Evolutionary conservation across 2,113 vertebrate genomes (phyloP), one percentile per base, ranked within the genome.

Genomic region (Apistogramma diplotaenia): DNA sequence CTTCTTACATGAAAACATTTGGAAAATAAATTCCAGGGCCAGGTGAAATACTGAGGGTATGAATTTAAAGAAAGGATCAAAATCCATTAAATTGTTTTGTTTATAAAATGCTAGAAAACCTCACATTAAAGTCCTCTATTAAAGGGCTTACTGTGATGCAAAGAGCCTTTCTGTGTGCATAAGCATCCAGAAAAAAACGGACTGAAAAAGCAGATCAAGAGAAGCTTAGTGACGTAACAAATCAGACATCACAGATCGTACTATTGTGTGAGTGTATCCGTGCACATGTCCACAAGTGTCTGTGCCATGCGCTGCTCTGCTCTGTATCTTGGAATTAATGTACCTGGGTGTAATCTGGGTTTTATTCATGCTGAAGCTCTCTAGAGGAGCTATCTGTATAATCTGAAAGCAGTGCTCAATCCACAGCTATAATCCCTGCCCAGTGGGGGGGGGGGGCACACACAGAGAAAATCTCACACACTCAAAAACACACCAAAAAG

Each of bases 351-450:
- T 91, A 92, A 93, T 91, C 91, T 76, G 86, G 87, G 81, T 83
- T 88, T 90, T 85, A 88, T 31, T 67, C 40, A 60, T 72, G 75
- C 62, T 84, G 29, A 79, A 82, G 85, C 82, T 88, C 57, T 71
- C 74, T 25, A 58, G 77, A 85, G 55, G 70, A 76, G 6, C 46
- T 79, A 80, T 85, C 76, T 56, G 60, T 78, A 79, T 89, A 90
- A 93, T 89, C 83, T 90, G 85, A 87, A 58, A 78, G 90, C 87
- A 87, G 88, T 29, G 59, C 19, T 23, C 46, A 81, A 83, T 87
- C 78, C 79, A 53, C 79, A 74, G 40, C 43, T 73, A 18, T 92
- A 91, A 92, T 93, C 87, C 82, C 58, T 80, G 51, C 46, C 46
- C 35, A 15, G 60, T 57, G 54, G 56, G 70, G 40, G 51, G 61